Evolutionary conservation across 2,797 vertebrate species (phyloP).

Genomic region (Simalia tracyae): DNA sequence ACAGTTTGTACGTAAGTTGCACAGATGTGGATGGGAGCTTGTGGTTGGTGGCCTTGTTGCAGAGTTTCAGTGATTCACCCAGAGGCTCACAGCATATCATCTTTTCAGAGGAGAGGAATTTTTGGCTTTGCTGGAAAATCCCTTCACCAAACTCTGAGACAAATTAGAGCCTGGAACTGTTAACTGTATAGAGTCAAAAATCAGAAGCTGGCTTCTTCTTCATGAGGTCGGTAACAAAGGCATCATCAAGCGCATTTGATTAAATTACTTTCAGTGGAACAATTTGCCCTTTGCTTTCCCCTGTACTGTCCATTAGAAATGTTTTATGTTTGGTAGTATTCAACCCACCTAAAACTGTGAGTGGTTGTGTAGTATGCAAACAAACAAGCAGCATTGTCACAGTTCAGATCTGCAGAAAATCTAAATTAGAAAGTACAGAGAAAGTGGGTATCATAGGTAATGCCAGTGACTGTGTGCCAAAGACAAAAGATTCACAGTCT

Average conservation of each 20-base stretch:
- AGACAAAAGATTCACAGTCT: neutral
- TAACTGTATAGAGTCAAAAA: neutral
- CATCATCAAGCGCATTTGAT: neutral
- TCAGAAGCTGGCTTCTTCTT: neutral
- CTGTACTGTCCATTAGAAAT: neutral
- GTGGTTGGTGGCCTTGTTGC: neutral
- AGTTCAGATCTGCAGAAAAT: neutral
- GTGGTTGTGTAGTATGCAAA: neutral
- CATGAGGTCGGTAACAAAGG: neutral
- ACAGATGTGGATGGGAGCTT: neutral
- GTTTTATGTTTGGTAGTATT: neutral
- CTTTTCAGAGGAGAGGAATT: neutral
- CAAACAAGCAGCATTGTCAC: neutral
- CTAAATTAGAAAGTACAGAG: neutral
- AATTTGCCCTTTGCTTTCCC: neutral
- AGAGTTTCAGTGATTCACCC: neutral
- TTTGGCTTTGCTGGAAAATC: neutral
- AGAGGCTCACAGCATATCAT: neutral
- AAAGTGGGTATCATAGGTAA: neutral
- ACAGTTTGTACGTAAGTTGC: neutral
- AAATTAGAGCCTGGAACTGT: neutral
- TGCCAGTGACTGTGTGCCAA: neutral
- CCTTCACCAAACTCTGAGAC: neutral
- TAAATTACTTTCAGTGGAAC: neutral
- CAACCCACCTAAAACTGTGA: neutral